These are phyloP conservation scores for Phylloscopus collybita DNA, from an alignment of 2,797 vertebrate species.

Conservation along the genomic window DNA sequence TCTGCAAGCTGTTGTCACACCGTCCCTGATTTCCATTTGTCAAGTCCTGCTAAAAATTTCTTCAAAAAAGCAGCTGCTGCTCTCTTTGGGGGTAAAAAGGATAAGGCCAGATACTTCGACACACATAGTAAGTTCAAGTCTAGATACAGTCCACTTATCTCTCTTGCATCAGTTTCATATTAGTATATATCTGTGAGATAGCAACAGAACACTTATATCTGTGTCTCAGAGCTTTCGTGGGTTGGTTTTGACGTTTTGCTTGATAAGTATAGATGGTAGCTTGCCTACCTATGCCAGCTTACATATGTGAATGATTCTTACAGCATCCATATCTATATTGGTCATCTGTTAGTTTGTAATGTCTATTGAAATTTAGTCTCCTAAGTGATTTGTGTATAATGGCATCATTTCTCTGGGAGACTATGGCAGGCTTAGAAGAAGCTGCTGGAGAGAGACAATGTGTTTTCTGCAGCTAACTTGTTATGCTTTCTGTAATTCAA, in stretches of 20 bases:
- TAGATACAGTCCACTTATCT: background rate
- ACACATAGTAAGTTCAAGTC: constrained; percentile 85
- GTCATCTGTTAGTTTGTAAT: background rate
- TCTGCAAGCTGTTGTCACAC: constrained; percentile 93
- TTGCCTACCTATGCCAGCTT: background rate
- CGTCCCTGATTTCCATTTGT: constrained; percentile 93
- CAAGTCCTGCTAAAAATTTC: constrained; percentile 97
- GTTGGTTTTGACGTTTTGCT: background rate
- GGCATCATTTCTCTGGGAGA: background rate
- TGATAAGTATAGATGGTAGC: background rate
- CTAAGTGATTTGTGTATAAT: background rate
- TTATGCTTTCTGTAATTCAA: background rate
- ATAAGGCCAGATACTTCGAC: constrained; percentile 96
- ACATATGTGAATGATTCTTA: background rate
- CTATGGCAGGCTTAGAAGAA: background rate
- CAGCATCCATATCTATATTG: background rate
- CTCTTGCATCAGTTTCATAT: background rate
- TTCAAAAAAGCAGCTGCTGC: constrained; percentile 98
- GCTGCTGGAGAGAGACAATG: background rate
- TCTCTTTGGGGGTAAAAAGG: constrained; percentile 94
- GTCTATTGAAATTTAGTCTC: background rate
- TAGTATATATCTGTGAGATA: background rate
- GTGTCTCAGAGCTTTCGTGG: background rate
- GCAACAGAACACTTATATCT: background rate
- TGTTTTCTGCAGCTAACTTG: background rate